Base-by-base conservation (phyloP, 2,113 vertebrate species). In the Hippocampus guttulatus region DNA sequence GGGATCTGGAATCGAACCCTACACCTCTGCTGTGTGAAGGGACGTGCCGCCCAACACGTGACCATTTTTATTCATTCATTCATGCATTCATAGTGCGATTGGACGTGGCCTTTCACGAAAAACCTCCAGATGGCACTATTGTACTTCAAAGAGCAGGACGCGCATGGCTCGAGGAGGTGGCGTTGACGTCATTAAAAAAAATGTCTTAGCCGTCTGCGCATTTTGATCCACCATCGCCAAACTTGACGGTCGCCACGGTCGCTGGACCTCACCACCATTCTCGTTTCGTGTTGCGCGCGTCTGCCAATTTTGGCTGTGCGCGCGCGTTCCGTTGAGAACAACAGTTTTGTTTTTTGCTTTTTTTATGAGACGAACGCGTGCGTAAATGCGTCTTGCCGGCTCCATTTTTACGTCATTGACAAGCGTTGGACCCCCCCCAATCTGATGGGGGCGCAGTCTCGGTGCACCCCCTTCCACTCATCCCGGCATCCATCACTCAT, bases 131-230 rank as follows among this genome's bases (percentile, higher is more conserved):
- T 84, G 88, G 74, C 85, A 86, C 88, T 78, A 75, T 88, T 88
- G 79, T 79, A 75, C 67, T 51, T 70, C 74, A 67, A 69, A 72
- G 71, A 70, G 52, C 63, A 30, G 25, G 18, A 60, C 25, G 3
- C 25, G n/a, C 27, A 3, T 20, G 16, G 58, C 58, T 20, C 9
- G 3, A 7, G 47, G 57, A 45, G 43, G 79, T 75, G 81, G 65
- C 67, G 88, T 83, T 91, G 90, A 91, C 90, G 88, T 91, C 88
- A 89, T 88, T 84, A n/a, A 86, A 87, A 85, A 89, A 90, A 80
- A 45, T 3, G 85, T 89, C 80, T 83, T 83, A 85, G 79, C 90
- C 85, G 90, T 79, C 83, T 89, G 88, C 88, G 90, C 87, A 88
- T 72, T 38, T 58, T 83, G 85, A 89, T 75, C 85, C 83, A 86